These are phyloP conservation scores for Lepisosteus oculatus DNA, from an alignment of 2,113 vertebrate genomes.

Conservation along the genomic window DNA sequence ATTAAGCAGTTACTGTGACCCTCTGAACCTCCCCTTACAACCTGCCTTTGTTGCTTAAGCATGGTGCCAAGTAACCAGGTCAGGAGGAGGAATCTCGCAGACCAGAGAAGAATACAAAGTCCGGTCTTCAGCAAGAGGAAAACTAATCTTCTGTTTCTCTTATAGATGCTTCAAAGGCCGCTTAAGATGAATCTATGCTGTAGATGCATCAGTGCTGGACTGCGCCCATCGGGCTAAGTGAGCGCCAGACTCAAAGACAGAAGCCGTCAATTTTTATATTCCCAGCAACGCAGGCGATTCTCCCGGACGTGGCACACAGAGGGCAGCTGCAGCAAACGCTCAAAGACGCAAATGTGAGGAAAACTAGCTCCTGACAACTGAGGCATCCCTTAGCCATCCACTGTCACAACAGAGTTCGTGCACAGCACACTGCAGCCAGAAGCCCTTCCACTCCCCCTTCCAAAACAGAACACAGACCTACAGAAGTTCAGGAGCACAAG, in stretches of 20 bases:
- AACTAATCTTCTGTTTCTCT: constrained; percentile 19
- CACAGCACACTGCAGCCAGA: neutral
- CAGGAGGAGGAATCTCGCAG: neutral
- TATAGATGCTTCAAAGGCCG: constrained; percentile 20
- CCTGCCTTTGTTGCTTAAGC: no score
- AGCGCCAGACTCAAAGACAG: no score
- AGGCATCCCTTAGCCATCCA: neutral
- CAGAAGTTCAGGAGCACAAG: neutral
- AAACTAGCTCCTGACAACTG: neutral
- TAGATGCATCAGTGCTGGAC: neutral
- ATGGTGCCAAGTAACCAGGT: no score
- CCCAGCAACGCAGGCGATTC: no score
- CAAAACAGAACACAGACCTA: neutral
- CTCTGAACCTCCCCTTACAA: no score
- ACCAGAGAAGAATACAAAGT: constrained; percentile 9
- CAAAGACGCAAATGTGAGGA: no score
- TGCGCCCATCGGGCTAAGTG: no score
- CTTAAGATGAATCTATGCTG: constrained; percentile 2
- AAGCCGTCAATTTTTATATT: no score
- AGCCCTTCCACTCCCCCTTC: neutral
- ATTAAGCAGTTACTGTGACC: no score
- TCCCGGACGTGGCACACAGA: no score
- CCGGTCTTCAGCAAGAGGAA: constrained; percentile 11
- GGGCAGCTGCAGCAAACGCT: no score
- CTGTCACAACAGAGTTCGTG: constrained; percentile 1